Evolutionary conservation across 2,888 invertebrate species (phyloP), one percentile per base, ranked within the genome.

Genomic region (Meteorus cinctellus): DNA sequence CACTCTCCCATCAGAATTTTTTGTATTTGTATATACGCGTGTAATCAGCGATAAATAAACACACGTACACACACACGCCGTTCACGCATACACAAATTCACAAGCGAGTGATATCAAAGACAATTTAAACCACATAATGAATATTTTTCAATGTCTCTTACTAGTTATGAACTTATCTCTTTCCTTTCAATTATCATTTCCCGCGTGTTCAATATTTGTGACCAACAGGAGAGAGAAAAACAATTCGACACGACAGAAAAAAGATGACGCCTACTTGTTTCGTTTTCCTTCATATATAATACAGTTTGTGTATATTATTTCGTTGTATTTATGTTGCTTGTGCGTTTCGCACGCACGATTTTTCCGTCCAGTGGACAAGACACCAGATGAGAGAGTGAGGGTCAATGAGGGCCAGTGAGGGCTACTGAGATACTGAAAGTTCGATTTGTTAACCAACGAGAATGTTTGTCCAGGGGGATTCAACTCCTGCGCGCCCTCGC

Each of bases 401-500:
- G n/a, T 12, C n/a, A n/a, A 4, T 6, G 19, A 55, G 48, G 34
- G 34, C 34, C 34, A 62, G 16, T 62, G 48, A 72, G 24, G 8
- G n/a, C 41, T n/a, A n/a, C 19, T 6, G 19, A 55, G 48, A 16
- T 16, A 48, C 48, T 48, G 48, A 48, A 48, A 51, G 41, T 74
- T 74, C 59, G 59, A 74, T 69, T 24, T 74, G 69, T 63, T 62
- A 74, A 74, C 48, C 48, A 31, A 62, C 68, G 69, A 41, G 69
- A 69, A 63, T 69, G 63, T 74, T 31, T 34, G n/a, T 55, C 55
- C 68, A 59, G 45, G 62, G 74, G 59, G 62, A 68, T 74, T 60
- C 62, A 74, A 74, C 74, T 74, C 62, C 74, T 74, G 74, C 74
- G 74, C 74, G 74, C 74, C 69, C 74, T 74, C 74, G 45, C 69